Evolutionary conservation across 2,113 vertebrate genomes (phyloP), one percentile per base, ranked within the genome.

Genomic region (Hylia prasina): DNA sequence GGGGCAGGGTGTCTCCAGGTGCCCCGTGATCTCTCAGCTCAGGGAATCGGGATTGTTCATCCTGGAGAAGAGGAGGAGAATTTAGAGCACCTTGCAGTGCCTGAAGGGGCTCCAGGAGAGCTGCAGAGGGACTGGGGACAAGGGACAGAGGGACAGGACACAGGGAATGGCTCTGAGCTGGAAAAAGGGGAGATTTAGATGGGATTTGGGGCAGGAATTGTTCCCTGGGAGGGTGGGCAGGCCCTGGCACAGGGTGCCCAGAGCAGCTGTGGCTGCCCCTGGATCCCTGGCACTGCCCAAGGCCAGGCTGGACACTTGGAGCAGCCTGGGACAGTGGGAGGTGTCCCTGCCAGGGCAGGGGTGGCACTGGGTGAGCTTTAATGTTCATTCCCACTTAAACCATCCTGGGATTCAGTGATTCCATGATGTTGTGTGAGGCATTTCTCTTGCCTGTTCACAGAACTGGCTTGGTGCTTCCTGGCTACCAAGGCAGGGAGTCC

Each of bases 341-440:
- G 47, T n/a, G 61, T 68, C 30, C n/a, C 30, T 60, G 39, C 24
- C 31, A 22, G 15, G 53, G 45, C 51, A 30, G 37, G 42, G 7
- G 6, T 37, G 51, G 15, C 1, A 8, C 8, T 19, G 70, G n/a
- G 0, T 35, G 54, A 0, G 12, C 1, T 42, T 48, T 42, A 2
- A 37, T 0, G 8, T 40, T 4, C 14, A 14, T 76, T 54, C 45
- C 24, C 10, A 7, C 12, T 2, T 0, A 35, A 27, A 42, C 40
- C 63, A 28, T 27, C 3, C 30, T 68, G 54, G 12, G 6, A 54
- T 47, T 40, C 39, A 15, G 4, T 31, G 70, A 24, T 53, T 76
- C 37, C 18, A 4, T 45, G 72, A 4, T 45, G 69, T 35, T 45
- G 4, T 42, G 37, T 48, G 25, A 40, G 25, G 9, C 20, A 15